Conservation (phyloP, 2,888 invertebrate species). For the Dysmachus trigonus region DNA sequence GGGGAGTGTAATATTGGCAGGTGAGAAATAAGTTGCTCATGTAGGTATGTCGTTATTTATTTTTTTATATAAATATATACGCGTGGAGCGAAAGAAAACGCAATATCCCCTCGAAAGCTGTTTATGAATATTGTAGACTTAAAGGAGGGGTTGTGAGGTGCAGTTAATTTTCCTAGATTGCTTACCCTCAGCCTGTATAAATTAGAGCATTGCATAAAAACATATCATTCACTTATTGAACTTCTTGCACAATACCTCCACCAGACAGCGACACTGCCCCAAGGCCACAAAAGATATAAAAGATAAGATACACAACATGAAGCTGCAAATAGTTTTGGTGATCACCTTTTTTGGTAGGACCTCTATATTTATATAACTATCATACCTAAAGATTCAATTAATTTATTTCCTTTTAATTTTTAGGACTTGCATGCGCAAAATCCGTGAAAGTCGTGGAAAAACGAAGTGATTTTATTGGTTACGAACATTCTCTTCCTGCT, state of each 20-base stretch:
- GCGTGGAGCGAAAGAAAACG: slow-evolving; percentile 12
- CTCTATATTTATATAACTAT: neutral
- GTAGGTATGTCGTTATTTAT: neutral
- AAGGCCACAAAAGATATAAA: neutral
- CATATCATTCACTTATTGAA: neutral
- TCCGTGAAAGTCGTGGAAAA: slow-evolving; percentile 1
- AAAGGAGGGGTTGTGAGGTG: neutral
- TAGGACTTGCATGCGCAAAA: slow-evolving; percentile 8
- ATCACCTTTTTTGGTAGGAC: slow-evolving; percentile 19
- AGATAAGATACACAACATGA: neutral
- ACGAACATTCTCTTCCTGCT: neutral
- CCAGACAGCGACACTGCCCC: neutral
- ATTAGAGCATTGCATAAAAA: slow-evolving; percentile 39
- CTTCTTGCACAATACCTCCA: neutral
- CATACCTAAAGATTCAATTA: neutral
- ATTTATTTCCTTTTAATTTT: neutral
- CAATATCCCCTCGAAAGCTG: neutral
- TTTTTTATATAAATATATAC: neutral
- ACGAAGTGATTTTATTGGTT: neutral
- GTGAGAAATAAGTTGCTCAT: neutral
- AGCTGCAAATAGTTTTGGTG: neutral
- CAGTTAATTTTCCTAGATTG: neutral
- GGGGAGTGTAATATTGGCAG: neutral
- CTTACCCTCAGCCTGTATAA: neutral
- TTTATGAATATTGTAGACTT: neutral